Conservation (phyloP, 2,888 invertebrate species). For the Coecobrya sp. region DNA sequence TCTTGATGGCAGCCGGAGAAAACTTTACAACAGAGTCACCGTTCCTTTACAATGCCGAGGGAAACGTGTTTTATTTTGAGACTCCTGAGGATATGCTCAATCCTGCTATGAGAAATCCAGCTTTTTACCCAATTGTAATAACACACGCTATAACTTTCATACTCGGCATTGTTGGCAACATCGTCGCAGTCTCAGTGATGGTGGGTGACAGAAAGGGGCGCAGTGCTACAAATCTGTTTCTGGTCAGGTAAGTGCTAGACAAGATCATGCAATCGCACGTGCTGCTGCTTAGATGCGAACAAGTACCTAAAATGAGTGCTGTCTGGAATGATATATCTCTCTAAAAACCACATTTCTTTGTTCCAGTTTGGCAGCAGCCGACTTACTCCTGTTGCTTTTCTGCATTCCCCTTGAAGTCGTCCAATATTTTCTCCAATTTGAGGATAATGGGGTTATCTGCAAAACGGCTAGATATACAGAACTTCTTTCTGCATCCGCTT, state of each 20-base stretch:
- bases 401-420: conserved; percentile 88
- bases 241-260: conserved; percentile 85
- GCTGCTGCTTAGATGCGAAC: not conserved
- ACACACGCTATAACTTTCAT: conserved; percentile 87
- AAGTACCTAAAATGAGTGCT: too few relatives aligned
- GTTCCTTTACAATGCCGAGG: not conserved
- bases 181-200: conserved; percentile 88
- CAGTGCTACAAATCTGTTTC: conserved; percentile 87
- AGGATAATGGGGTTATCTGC: conserved; percentile 88
- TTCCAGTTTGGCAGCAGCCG: conserved; percentile 88
- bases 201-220: conserved; percentile 87
- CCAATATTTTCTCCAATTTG: conserved; percentile 88
- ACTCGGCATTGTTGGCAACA: conserved; percentile 88
- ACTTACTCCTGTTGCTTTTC: conserved; percentile 88
- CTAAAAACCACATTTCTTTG: conserved; percentile 1
- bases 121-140: conserved; percentile 87
- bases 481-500: conserved; percentile 88
- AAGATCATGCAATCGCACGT: not conserved
- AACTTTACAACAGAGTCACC: conserved; percentile 61
- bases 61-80: conserved; percentile 78
- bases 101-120: conserved; percentile 87
- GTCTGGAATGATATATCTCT: not conserved
- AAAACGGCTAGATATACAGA: conserved; percentile 88
- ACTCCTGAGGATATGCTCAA: conserved; percentile 87
- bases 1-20: conserved; percentile 38